Base-by-base conservation (phyloP, 2,888 invertebrate genomes). In the Melinaea menophilus region DNA sequence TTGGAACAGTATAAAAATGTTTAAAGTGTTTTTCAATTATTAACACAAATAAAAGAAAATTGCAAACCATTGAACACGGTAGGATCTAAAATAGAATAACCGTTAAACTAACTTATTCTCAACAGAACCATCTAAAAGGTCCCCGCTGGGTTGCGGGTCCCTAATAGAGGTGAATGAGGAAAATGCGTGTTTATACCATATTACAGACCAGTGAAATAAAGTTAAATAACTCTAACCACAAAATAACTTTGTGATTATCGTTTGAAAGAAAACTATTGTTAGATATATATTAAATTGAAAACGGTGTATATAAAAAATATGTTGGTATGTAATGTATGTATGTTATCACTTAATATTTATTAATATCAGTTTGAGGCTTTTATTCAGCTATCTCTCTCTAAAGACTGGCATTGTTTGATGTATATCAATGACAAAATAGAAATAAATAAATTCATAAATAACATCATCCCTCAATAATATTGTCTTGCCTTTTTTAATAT, bases 111-210 rank as follows among this genome's bases (percentile, higher is more conserved):
- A 22, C 34, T 22, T 58, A 60, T 60, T 63, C 61, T 56, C 55
- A 61, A 58, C 48, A 22, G 34, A 61, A 60, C 33, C 47, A 56
- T 58, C 62, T 66, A 67, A 73, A 69, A 48, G 77, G 69, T 76
- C 75, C 79, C 79, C 55, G 73, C 77, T 74, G 79, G 65, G 78
- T 72, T 56, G 65, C 73, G 61, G 58, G 51, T 60, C 69, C 71
- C 70, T 74, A 63, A 70, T 66, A 56, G 55, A 58, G 55, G 41
- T 13, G 55, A 61, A 72, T 69, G 72, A 58, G 74, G 65, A 47
- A 61, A 62, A 68, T 69, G 78, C 81, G 81, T 81, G 81, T 76
- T 76, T 74, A 46, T 72, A 66, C 72, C 73, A 75, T 78, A 78
- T 80, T 79, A 79, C 71, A 33, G 35, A 55, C 55, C 41, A 56